These are phyloP conservation scores for Theretra japonica DNA, from an alignment of 2,888 invertebrate genomes.

Conservation along the genomic window DNA sequence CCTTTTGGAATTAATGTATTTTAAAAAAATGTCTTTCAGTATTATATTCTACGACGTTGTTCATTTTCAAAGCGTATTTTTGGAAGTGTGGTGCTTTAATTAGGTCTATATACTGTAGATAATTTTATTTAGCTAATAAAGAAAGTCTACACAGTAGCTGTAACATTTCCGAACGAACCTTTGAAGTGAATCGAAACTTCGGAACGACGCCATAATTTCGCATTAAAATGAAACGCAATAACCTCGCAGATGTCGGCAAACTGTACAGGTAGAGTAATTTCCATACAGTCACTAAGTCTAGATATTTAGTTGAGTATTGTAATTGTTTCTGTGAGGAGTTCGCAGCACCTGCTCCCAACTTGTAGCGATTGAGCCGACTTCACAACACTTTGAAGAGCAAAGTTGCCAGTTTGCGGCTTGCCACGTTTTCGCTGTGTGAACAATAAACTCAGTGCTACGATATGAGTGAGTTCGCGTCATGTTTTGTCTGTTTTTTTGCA, in stretches of 20 bases:
- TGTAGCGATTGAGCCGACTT: conserved; percentile 42
- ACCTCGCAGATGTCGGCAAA: not conserved
- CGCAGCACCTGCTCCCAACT: conserved; percentile 39
- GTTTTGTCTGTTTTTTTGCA: not conserved
- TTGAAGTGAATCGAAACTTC: no score
- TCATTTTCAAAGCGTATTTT: no score
- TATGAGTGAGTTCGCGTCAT: not conserved
- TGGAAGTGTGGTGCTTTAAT: no score
- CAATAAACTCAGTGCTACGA: not conserved
- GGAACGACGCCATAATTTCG: no score
- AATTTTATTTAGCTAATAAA: no score
- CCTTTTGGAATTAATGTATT: no score
- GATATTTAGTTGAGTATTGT: conserved; percentile 30
- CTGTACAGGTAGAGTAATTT: conserved; percentile 1
- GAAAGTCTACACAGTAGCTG: no score
- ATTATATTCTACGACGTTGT: no score
- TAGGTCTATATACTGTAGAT: no score
- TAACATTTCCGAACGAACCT: no score
- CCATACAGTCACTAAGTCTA: conserved; percentile 18
- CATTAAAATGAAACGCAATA: not conserved
- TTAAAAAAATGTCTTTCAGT: no score
- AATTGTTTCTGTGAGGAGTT: conserved; percentile 40
- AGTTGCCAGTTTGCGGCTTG: conserved; percentile 34
- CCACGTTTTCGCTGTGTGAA: conserved; percentile 16
- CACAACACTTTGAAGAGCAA: conserved; percentile 40